Base-by-base conservation (phyloP, 2,888 invertebrate species). In the Sinohyriopsis cumingii region DNA sequence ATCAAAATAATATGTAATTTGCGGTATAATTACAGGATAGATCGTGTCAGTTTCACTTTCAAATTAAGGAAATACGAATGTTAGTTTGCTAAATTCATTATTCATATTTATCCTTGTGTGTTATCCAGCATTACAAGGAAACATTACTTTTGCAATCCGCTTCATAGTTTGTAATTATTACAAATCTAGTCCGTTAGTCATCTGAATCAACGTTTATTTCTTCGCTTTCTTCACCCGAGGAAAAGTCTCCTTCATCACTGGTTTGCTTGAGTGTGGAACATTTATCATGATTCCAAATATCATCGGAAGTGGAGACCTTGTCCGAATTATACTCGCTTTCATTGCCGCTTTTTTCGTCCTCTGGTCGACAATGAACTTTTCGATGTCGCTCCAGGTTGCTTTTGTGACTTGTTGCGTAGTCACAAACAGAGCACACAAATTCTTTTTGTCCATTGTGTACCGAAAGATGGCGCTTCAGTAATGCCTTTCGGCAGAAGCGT, bases 381-480 rank as follows among this genome's bases (percentile, higher is more conserved):
- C 89, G 83, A 79, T 91, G 91, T 1, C 91, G 82, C 71, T 90
- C 90, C 56, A 91, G 82, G 76, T 91, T 91, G 71, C 90, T 90
- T 79, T 91, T 91, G 81, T 91, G 91, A 69, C 90, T 90, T n/a
- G 91, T 91, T 55, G 90, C 89, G 77, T 91, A 91, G 68, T 87
- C 87, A 75, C 91, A 91, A 2, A 87, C 79, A 59, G 81, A 76
- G 75, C 91, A 91, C 3, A 87, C 83, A 81, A 89, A 91, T 67
- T 91, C 91, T 79, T 90, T 91, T 74, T 88, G 87, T 0, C 91
- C 91, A 60, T 90, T 91, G 82, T 91, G 91, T 20, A 91, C 91
- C 12, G 90, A 89, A 68, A 90, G 82, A 76, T 91, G 91, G 22
- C 91, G 86, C 75, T 90, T 89, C 25, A 91, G 85, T 55, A 91